A percentile compares a stretch with the other conserved stretches of the same genome.
Evolutionary conservation across 2,797 vertebrate species (phyloP).

Genomic region (Coccyzus lansbergi): DNA sequence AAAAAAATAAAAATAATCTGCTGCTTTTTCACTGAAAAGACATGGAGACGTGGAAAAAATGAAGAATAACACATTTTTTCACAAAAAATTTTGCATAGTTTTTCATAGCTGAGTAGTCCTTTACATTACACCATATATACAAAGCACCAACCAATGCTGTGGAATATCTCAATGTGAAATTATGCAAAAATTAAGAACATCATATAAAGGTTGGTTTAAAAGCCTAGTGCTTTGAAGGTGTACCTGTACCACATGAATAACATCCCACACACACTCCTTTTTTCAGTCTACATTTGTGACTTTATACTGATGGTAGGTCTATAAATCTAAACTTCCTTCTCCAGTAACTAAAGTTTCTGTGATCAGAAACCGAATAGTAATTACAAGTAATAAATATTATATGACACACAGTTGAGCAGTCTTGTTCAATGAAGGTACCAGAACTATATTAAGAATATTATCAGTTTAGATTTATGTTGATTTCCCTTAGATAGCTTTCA

Average conservation of each 20-base stretch:
- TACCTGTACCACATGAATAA: neutral
- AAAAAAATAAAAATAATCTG: neutral
- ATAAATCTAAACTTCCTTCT: neutral
- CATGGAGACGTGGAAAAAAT: neutral
- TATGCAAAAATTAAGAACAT: neutral
- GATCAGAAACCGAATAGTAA: neutral
- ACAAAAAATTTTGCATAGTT: neutral
- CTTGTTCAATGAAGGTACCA: neutral
- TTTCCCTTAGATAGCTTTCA: neutral
- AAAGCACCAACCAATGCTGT: neutral
- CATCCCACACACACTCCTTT: neutral
- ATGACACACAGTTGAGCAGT: neutral
- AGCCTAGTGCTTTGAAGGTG: neutral
- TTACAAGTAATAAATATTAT: neutral
- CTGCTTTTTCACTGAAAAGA: neutral
- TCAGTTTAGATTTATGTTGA: neutral
- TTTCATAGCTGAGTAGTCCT: neutral
- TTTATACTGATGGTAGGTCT: neutral
- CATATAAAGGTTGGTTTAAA: neutral
- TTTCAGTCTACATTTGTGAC: neutral
- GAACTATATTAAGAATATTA: neutral
- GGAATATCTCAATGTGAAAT: neutral
- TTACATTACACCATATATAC: neutral
- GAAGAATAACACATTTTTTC: neutral
- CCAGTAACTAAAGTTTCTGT: neutral